Base-by-base conservation (phyloP, 2,797 vertebrate species). In the Enteromius trimaculatus region DNA sequence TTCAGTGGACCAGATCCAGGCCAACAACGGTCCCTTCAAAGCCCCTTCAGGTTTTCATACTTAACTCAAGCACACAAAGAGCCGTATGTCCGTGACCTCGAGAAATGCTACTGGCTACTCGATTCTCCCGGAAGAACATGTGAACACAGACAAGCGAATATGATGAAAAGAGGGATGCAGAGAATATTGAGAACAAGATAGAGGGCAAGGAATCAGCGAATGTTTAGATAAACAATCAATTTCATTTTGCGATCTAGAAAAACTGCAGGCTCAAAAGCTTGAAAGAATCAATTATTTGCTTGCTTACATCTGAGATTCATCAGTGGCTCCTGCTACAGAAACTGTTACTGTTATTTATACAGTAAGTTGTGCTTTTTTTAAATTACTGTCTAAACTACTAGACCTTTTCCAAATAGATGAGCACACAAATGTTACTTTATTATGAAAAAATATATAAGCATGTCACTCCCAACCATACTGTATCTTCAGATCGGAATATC, bases 1-100 rank as follows among this genome's bases (percentile, higher is more conserved):
- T 94, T 91, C 94, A 92, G 85, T 94, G 93, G 90, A 92, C 90
- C 93, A 93, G 87, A 78, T 90, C 93, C 66, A 88, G 90, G 91
- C 88, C 87, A 91, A 93, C 88, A 85, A 85, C 69, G 62, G 84
- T 66, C 83, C 64, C 83, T 75, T 85, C 81, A 83, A 84, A 81
- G 34, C 80, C 79, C 21, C 77, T 78, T 82, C 39, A 83, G 34
- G 77, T 70, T 47, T 80, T 83, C 62, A 34, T 75, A 44, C 60
- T 86, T 42, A 64, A 64, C 80, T 74, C 69, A 47, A 81, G 70
- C 70, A 82, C 68, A 51, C 47, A 79, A 58, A 78, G 44, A 70
- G 75, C 42, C 0, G 66, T 72, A 68, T 49, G 84, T 19, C 55
- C 58, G 66, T 85, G 68, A 85, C 84, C 80, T 77, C 47, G 6